Base-by-base conservation (phyloP, 2,888 invertebrate species). In the Unio pictorum region DNA sequence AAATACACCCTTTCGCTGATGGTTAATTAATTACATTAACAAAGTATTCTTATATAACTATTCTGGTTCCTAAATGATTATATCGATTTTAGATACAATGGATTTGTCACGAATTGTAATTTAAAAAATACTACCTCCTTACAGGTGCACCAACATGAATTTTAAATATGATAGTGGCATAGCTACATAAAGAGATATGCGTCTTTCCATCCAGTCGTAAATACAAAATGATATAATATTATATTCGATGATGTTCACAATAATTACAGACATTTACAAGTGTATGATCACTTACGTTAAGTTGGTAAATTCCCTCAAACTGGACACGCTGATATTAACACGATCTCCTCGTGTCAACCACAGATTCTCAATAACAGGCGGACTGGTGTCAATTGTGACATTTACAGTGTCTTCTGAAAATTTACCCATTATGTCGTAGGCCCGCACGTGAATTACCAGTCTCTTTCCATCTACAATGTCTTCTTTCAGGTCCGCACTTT, bases 321-420 rank as follows among this genome's bases (percentile, higher is more conserved):
- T 76, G 58, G 78, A 78, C 7, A 78, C 80, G 66, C 74, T 76
- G 23, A 80, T 69, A 65, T 80, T 78, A 18, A 78, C 57, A 30
- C 75, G 61, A 69, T 78, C 72, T 3, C 78, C 80, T 54, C 75
- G 68, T 26, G 80, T 75, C 2, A 80, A 65, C 80, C 80, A 80
- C 0, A 80, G 58, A 58, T 76, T 61, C 28, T 76, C 68, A 26
- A 80, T 75, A 8, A 72, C 34, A 23, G 80, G 80, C 6, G 75
- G 74, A 15, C 76, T 67, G 4, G 72, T 57, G 30, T 80, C 80
- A 34, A 69, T 66, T 61, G 66, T 74, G 3, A 78, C 74, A 5
- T 71, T 74, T 5, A 73, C 64, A 20, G 55, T 70, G 7, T 80
- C 80, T 23, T 80, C 76, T 17, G 63, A 66, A 34, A 65, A 73